These are phyloP conservation scores for Trimorus sp. DNA, from an alignment of 2,888 invertebrate genomes.

Conservation along the genomic window DNA sequence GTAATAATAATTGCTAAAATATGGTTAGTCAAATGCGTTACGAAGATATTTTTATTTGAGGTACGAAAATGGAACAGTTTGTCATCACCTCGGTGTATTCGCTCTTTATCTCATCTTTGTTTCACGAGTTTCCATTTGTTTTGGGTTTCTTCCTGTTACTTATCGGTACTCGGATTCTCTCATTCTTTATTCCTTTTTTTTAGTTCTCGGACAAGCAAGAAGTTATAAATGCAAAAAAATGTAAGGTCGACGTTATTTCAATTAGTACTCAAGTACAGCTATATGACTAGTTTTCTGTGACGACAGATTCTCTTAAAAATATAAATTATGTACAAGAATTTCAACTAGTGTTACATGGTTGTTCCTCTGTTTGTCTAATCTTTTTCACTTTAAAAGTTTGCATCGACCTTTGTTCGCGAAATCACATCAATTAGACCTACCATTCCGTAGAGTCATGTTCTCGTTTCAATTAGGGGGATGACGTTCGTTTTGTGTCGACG, in stretches of 20 bases:
- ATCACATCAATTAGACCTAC: conserved; percentile 80
- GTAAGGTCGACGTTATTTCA: conserved; percentile 79
- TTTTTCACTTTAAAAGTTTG: conserved; percentile 75
- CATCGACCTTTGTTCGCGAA: conserved; percentile 75
- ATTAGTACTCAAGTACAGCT: conserved; percentile 80
- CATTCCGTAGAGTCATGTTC: conserved; percentile 71
- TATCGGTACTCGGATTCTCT: background rate
- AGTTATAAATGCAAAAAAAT: conserved; percentile 80
- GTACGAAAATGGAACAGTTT: conserved; percentile 75
- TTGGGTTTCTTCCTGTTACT: background rate
- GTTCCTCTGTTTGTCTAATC: conserved; percentile 66
- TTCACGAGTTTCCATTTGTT: conserved; percentile 4
- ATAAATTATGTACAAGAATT: conserved; percentile 81
- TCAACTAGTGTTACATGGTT: conserved; percentile 63
- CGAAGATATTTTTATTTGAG: conserved; percentile 72
- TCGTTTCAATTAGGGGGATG: conserved; percentile 65
- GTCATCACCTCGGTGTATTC: conserved; percentile 41
- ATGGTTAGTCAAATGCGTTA: conserved; percentile 78
- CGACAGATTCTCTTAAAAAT: conserved; percentile 81
- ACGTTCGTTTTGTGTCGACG: conserved; percentile 23
- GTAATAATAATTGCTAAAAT: conserved; percentile 77
- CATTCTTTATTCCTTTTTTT: conserved; percentile 22
- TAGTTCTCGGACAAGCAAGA: conserved; percentile 70
- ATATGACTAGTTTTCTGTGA: conserved; percentile 80
- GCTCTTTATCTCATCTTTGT: conserved; percentile 23